Evolutionary conservation across 2,113 vertebrate genomes (phyloP), one percentile per base, ranked within the genome.

Genomic region (Myanophis thanlyinensis): DNA sequence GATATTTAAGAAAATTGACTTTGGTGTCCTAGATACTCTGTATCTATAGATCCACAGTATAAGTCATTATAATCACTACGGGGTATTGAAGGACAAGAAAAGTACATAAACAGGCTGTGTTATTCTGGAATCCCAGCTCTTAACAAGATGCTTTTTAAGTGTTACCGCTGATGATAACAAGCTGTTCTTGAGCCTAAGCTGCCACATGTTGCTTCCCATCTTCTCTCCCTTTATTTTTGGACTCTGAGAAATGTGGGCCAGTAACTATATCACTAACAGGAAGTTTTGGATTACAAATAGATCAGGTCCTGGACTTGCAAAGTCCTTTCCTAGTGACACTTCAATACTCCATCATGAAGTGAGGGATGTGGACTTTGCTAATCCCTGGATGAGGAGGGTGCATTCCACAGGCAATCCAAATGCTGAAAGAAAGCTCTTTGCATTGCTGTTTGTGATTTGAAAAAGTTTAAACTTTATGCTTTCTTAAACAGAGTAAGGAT

Each of bases 221-320:
- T 94, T 93, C 48, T 92, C 80, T 73, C 40, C 92, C 56, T 96
- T 95, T 96, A 96, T 96, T 97, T 96, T 95, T 94, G 93, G 94
- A 92, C 91, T 92, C 89, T 92, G 91, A 96, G 93, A 96, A 96
- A 95, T 95, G 94, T 94, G 94, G 94, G 87, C 95, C 94, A 92
- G 98, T 97, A 95, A 98, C 97, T 98, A 98, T 98, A 98, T 98
- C 98, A 96, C 97, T 98, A 97, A 98, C 98, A 98, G 98, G 98
- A 98, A 98, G 98, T 97, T 92, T 95, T 95, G 88, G 93, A 90
- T 96, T 98, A 96, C 97, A 96, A 97, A 92, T 94, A 92, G 95
- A 96, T 95, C 95, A 93, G 80, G 87, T 84, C 90, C 90, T 85
- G 90, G 94, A 86, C 27, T 87, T 44, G 67, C 90, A 85, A 51